Evolutionary conservation across 37 sponge, comb jelly and placozoan species (phyloP).

Genomic region (Crambe crambe): DNA sequence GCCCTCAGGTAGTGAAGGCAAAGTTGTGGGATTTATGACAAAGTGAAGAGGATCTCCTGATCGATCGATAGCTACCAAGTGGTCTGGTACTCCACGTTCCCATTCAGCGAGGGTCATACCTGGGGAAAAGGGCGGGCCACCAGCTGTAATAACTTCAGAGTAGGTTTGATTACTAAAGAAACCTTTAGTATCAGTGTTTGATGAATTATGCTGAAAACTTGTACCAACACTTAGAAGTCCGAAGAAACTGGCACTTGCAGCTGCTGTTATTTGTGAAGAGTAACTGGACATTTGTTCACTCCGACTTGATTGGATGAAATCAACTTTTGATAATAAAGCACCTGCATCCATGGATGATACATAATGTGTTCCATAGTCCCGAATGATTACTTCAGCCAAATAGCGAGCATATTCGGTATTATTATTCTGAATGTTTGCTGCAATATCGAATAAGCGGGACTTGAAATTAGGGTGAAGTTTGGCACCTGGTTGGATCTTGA

Average conservation of each 20-base stretch:
- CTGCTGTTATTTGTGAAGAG: neutral
- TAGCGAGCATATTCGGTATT: conserved; percentile 43
- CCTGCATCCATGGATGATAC: conserved; percentile 52
- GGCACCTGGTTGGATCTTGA: conserved; percentile 41
- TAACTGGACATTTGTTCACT: neutral
- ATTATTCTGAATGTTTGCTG: conserved; percentile 54
- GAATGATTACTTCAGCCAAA: conserved; percentile 58
- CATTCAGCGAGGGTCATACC: no score
- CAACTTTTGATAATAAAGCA: conserved; percentile 49
- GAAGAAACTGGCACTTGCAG: conserved; percentile 53
- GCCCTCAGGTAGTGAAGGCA: conserved; percentile 49
- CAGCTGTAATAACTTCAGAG: no score
- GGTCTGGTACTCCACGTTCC: no score
- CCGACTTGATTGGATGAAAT: conserved; percentile 2
- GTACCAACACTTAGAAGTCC: conserved; percentile 9
- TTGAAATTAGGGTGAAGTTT: conserved; percentile 53
- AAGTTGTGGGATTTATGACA: conserved; percentile 27
- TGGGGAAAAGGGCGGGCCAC: no score
- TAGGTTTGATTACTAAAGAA: conserved; percentile 41
- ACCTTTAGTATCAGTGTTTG: neutral
- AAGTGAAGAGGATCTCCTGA: no score
- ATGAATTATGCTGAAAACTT: neutral
- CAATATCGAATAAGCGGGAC: conserved; percentile 57
- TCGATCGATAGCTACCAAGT: no score
- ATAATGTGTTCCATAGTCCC: conserved; percentile 80